Evolutionary conservation across 2,113 vertebrate species (phyloP).

Genomic region (Ciconia maguari): DNA sequence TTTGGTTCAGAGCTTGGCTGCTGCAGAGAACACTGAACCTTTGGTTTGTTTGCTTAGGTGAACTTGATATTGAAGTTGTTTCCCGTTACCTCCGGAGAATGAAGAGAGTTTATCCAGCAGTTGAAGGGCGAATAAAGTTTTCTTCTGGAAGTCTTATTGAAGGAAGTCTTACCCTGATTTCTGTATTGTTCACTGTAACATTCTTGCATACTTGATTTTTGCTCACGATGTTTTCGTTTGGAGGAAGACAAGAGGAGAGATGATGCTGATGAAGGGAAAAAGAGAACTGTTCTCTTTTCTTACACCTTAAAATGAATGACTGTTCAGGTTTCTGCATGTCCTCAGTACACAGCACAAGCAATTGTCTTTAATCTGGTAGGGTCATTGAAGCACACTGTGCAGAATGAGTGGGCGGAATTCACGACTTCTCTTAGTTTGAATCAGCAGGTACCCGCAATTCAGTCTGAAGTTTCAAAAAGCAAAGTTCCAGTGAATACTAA

Average conservation of each 20-base stretch:
- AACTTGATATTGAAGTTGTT: slow-evolving; percentile 82
- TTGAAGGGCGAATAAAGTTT: slow-evolving; percentile 87
- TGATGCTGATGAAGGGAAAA: not conserved
- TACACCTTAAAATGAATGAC: not conserved
- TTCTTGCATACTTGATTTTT: slow-evolving; percentile 33
- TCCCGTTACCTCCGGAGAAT: slow-evolving; percentile 81
- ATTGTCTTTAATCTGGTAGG: not conserved
- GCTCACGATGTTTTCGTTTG: not conserved
- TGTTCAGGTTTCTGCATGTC: not conserved
- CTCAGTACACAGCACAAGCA: not conserved
- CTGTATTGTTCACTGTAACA: not conserved
- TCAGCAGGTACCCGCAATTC: not conserved
- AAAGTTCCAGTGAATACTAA: not conserved
- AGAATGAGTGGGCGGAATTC: not conserved
- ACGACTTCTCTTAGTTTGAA: not conserved
- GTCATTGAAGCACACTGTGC: not conserved
- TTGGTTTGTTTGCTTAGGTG: slow-evolving; percentile 71
- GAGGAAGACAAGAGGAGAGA: not conserved
- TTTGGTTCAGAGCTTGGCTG: not conserved
- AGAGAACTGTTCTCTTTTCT: not conserved
- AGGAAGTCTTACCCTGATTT: slow-evolving; percentile 50
- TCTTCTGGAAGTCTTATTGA: slow-evolving; percentile 37
- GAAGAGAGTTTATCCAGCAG: slow-evolving; percentile 79
- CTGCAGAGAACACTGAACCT: not conserved
- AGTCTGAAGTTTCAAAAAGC: not conserved